Evolutionary conservation across 2,888 invertebrate genomes (phyloP).

Genomic region (Cheilosia impressa): DNA sequence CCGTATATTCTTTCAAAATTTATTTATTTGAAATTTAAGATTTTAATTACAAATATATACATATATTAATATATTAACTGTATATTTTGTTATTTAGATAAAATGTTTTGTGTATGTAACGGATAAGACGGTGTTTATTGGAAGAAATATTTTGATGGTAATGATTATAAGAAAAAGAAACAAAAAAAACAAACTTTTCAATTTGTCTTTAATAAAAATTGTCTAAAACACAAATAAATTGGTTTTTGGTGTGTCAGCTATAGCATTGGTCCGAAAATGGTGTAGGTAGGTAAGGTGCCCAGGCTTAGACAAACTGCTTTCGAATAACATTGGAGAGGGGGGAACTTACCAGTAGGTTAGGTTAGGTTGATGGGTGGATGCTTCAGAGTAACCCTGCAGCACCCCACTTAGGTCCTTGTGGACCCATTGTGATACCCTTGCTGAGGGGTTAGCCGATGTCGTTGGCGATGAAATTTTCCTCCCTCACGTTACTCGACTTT

Average conservation of each 20-base stretch:
- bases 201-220: slow-evolving; percentile 70
- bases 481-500: no score
- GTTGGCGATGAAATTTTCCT: no score
- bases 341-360: no score
- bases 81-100: slow-evolving; percentile 42
- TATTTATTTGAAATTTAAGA: background rate
- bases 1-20: background rate
- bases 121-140: slow-evolving; percentile 54
- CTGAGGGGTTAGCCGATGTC: no score
- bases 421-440: no score
- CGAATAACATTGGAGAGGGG: no score
- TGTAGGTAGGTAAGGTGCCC: no score
- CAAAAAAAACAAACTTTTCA: slow-evolving; percentile 38
- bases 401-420: no score
- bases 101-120: slow-evolving; percentile 61
- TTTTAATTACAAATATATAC: slow-evolving; percentile 2
- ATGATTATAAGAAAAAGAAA: slow-evolving; percentile 16
- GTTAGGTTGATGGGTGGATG: no score
- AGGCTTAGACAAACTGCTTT: no score
- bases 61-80: background rate
- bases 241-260: background rate
- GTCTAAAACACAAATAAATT: slow-evolving; percentile 37
- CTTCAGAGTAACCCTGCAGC: no score
- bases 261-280: no score
- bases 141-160: slow-evolving; percentile 59